Evolutionary conservation across 2,113 vertebrate genomes (phyloP), one percentile per base, ranked within the genome.

Genomic region (Sula dactylatra): DNA sequence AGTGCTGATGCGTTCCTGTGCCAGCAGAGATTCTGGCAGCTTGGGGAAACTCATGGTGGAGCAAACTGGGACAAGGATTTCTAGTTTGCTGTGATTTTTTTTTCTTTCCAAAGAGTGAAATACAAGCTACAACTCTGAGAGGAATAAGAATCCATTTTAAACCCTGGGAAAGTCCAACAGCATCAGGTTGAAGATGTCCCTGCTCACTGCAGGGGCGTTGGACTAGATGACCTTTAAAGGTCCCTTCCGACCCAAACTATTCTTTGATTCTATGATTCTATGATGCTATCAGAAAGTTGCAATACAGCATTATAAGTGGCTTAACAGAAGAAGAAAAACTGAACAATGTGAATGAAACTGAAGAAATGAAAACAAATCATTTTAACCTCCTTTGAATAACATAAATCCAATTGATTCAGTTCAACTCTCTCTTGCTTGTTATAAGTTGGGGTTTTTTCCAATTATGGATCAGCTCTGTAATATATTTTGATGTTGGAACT

Each of bases 1-100:
- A 0, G 9, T 64, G 22, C 27, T 7, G 1, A 10, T 11, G 17
- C 42, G 9, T 10, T 66, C 19, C 9, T 36, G 31, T 55, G 25
- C 11, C 4, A 5, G 2, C 2, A 1, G n/a, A 44, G 31, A 44
- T 38, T 49, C 54, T 54, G 40, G 21, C 8, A 61, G 19, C 36
- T 36, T 62, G 27, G 55, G 66, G 25, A 87, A 85, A 31, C 11
- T 19, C 1, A 0, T 4, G 10, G 13, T n/a, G 3, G 42, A 62
- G 14, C 2, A 62, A 78, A 32, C 7, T 2, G 7, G 16, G 50
- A 56, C 12, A 6, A 61, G 16, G 20, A 40, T 34, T 69, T 56
- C 45, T 78, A 8, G 14, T 87, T 81, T 78, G 14, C 31, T 27
- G 7, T 2, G 2, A 2, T 12, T 77, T 8, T 10, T 47, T 49